These are phyloP conservation scores for pig (Sus scrofa) DNA, from an alignment of 2,113 vertebrate species.

Conservation along the genomic window T2T-Sscrofa CM000818.6:130134001-130134500, in stretches of 20 bases:
- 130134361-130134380: neutral
- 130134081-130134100: too few species aligned
- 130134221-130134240: neutral
- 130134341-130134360: neutral
- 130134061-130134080: accelerated
- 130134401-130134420: neutral
- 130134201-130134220: accelerated
- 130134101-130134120: neutral
- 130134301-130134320: neutral
- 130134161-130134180: neutral
- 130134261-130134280: neutral
- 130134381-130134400: neutral
- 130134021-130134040: accelerated
- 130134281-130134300: accelerated
- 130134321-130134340: neutral
- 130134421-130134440: neutral
- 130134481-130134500: neutral
- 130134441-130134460: neutral
- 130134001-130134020: accelerated
- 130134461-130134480: accelerated
- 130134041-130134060: accelerated
- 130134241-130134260: neutral
- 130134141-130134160: neutral
- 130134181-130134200: neutral
- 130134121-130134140: neutral